A percentile compares a stretch with the other conserved stretches of the same genome.
Conservation (phyloP, 2,113 vertebrate genomes). For the Brachyhypopomus occidentalis region DNA sequence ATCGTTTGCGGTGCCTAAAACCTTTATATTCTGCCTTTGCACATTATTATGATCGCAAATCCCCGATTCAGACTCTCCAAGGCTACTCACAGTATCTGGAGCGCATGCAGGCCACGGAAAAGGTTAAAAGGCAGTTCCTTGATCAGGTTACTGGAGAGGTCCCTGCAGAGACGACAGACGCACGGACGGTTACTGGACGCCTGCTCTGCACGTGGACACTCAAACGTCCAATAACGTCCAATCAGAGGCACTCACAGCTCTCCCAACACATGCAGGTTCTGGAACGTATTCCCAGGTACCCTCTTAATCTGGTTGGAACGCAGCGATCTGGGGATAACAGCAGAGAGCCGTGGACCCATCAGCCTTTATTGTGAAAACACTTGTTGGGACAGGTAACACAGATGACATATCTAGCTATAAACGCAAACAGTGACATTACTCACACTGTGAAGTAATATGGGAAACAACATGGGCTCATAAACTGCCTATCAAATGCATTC, state of each 20-base stretch:
- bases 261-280: conserved; percentile 62
- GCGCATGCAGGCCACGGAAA: conserved; percentile 74
- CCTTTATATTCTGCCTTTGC: no score
- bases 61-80: background rate
- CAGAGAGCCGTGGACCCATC: background rate
- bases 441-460: background rate
- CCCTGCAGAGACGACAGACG: conserved; percentile 57
- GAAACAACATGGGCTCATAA: no score
- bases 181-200: background rate
- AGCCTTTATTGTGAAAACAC: background rate
- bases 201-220: background rate
- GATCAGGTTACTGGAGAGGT: conserved; percentile 77
- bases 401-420: background rate
- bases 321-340: conserved; percentile 66
- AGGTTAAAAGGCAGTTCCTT: conserved; percentile 68
- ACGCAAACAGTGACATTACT: background rate
- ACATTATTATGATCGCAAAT: background rate
- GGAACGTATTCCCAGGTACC: conserved; percentile 80
- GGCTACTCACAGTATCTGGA: conserved; percentile 79
- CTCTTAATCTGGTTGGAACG: conserved; percentile 76
- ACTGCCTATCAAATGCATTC: no score
- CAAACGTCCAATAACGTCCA: background rate
- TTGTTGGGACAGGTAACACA: background rate
- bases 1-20: background rate
- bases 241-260: conserved; percentile 47